These are phyloP conservation scores for Patella caerulea DNA, from an alignment of 2,888 invertebrate genomes.

Conservation along the genomic window DNA sequence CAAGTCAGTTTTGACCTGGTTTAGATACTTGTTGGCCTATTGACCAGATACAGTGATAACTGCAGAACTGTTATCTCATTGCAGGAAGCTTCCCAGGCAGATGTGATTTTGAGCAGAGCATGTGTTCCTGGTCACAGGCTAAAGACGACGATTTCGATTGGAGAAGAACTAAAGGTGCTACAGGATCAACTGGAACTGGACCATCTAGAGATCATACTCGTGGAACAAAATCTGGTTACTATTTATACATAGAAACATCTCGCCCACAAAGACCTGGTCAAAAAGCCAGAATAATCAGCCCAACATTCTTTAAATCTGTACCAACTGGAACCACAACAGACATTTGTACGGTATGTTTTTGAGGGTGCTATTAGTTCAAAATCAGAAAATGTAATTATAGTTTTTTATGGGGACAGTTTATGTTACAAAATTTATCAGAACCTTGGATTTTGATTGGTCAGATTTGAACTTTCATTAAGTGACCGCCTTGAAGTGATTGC, in stretches of 20 bases:
- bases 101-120: slow-evolving; percentile 67
- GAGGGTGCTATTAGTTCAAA: too few species aligned
- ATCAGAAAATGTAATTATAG: too few species aligned
- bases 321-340: background rate
- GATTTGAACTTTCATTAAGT: too few species aligned
- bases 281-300: slow-evolving; percentile 73
- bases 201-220: slow-evolving; percentile 62
- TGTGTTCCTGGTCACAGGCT: slow-evolving; percentile 63
- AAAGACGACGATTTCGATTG: slow-evolving; percentile 61
- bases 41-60: too few species aligned
- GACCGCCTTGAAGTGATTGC: too few species aligned
- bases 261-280: slow-evolving; percentile 76
- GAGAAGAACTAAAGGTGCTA: slow-evolving; percentile 53
- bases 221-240: slow-evolving; percentile 70
- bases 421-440: too few species aligned
- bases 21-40: too few species aligned
- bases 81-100: slow-evolving; percentile 47
- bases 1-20: background rate
- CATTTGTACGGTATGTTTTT: slow-evolving; percentile 15
- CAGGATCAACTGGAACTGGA: slow-evolving; percentile 53
- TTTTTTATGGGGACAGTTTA: too few species aligned
- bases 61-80: background rate
- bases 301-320: slow-evolving; percentile 36
- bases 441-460: too few species aligned
- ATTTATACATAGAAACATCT: slow-evolving; percentile 87